A percentile compares a stretch with the other conserved stretches of the same genome.
Evolutionary conservation across 2,113 vertebrate species (phyloP).

Genomic region (Petrocephalus microphthalmus): DNA sequence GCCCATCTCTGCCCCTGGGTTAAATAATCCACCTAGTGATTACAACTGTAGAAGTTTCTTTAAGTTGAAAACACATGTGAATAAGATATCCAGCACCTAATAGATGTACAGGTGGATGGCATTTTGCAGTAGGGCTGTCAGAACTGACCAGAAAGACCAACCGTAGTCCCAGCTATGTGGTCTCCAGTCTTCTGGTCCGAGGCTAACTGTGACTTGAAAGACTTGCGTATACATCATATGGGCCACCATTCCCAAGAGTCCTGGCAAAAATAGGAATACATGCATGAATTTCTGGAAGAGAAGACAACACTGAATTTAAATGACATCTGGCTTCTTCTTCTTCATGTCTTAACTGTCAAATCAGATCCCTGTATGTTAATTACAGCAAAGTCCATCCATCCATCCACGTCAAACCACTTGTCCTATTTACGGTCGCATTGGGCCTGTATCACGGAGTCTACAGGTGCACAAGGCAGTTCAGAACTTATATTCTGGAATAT

Average conservation of each 20-base stretch:
- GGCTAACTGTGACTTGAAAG: slow-evolving; percentile 79
- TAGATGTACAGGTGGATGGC: not conserved
- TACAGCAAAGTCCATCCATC: not conserved
- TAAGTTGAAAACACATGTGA: not conserved
- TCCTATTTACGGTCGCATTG: no score
- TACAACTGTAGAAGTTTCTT: not conserved
- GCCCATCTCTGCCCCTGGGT: not conserved
- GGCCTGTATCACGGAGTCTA: no score
- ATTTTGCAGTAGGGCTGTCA: not conserved
- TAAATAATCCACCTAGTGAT: not conserved
- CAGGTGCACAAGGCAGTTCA: no score
- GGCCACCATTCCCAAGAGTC: slow-evolving; percentile 86
- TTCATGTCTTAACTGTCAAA: not conserved
- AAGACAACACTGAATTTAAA: not conserved
- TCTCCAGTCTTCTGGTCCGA: slow-evolving; percentile 85
- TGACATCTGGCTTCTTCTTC: no score
- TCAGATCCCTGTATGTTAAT: not conserved
- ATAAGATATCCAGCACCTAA: not conserved
- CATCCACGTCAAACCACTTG: no score
- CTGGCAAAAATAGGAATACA: slow-evolving; percentile 43
- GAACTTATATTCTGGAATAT: not conserved
- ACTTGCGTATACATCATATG: slow-evolving; percentile 88
- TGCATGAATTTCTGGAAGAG: not conserved
- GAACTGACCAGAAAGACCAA: slow-evolving; percentile 84
- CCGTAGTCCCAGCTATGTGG: slow-evolving; percentile 84